Conservation (phyloP, 2,888 invertebrate genomes). For the Cybosia mesomella region DNA sequence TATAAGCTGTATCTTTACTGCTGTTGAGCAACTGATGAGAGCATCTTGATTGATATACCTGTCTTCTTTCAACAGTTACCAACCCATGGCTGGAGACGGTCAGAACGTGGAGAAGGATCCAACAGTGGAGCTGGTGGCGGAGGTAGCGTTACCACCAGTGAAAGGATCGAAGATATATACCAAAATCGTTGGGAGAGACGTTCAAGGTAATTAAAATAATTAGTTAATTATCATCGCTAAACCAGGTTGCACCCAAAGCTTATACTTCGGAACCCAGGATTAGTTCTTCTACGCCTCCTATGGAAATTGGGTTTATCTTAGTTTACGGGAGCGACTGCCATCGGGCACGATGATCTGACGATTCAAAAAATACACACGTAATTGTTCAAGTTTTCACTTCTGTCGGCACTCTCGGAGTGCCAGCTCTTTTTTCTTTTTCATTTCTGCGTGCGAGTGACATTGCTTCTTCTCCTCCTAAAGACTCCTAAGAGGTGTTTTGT, state of each 20-base stretch:
- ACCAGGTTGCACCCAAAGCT: neutral
- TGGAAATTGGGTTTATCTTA: neutral
- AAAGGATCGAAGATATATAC: constrained; percentile 71
- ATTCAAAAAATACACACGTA: too few relatives aligned
- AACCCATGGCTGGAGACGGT: constrained; percentile 64
- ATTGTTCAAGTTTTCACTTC: too few relatives aligned
- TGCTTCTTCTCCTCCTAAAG: too few relatives aligned
- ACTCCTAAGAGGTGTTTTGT: too few relatives aligned
- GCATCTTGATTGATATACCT: neutral
- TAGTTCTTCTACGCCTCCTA: neutral
- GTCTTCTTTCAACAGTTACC: constrained; percentile 65
- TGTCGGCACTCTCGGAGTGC: too few relatives aligned
- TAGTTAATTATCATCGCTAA: neutral
- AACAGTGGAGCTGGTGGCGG: constrained; percentile 62
- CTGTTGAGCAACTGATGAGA: neutral
- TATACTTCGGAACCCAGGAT: too few relatives aligned
- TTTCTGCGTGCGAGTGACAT: too few relatives aligned
- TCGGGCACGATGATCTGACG: too few relatives aligned
- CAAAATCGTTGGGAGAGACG: constrained; percentile 78
- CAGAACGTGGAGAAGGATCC: constrained; percentile 54
- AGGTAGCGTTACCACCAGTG: constrained; percentile 67
- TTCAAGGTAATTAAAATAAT: constrained; percentile 62
- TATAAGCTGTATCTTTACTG: too few relatives aligned
- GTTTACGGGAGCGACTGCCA: too few relatives aligned
- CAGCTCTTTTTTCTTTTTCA: too few relatives aligned